Conservation (phyloP, 1,140 invertebrate species). For the Paralvinella palmiformis region DNA sequence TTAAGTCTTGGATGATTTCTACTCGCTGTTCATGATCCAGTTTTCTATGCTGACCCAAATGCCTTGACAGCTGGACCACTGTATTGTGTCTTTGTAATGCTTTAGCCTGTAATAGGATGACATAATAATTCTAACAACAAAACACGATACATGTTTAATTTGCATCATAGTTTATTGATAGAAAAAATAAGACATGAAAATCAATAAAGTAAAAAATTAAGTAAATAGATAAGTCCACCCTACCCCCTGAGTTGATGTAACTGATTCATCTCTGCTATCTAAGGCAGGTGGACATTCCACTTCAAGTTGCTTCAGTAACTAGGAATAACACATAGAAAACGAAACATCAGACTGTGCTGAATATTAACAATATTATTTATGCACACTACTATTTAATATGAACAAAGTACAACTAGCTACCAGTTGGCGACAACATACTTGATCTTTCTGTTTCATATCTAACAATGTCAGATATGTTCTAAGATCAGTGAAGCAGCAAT, state of each 20-base stretch:
- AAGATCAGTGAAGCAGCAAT: constrained; percentile 73
- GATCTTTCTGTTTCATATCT: constrained; percentile 27
- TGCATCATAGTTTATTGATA: background rate
- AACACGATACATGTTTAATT: background rate
- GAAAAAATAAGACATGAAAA: background rate
- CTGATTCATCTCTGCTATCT: too few relatives aligned
- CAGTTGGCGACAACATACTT: too few relatives aligned
- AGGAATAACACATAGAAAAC: too few relatives aligned
- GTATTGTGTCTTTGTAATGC: constrained; percentile 70
- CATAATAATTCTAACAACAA: too few relatives aligned
- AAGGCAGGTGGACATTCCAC: too few relatives aligned
- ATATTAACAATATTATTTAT: too few relatives aligned
- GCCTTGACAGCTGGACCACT: constrained; percentile 62
- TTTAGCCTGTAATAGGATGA: constrained; percentile 46
- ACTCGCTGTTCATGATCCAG: constrained; percentile 46
- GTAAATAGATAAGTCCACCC: too few relatives aligned
- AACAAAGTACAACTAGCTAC: background rate
- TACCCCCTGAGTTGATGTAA: too few relatives aligned
- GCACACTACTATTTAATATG: too few relatives aligned
- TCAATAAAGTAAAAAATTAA: constrained; percentile 7
- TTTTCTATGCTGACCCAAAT: constrained; percentile 60
- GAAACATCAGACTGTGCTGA: too few relatives aligned
- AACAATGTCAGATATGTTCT: constrained; percentile 60
- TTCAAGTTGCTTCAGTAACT: too few relatives aligned
- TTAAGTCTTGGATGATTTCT: constrained; percentile 31